Percentiles rank a stretch among this genome's conserved stretches.
Evolutionary conservation across 2,888 invertebrate genomes (phyloP).

Genomic region (Petrolisthes cinctipes): DNA sequence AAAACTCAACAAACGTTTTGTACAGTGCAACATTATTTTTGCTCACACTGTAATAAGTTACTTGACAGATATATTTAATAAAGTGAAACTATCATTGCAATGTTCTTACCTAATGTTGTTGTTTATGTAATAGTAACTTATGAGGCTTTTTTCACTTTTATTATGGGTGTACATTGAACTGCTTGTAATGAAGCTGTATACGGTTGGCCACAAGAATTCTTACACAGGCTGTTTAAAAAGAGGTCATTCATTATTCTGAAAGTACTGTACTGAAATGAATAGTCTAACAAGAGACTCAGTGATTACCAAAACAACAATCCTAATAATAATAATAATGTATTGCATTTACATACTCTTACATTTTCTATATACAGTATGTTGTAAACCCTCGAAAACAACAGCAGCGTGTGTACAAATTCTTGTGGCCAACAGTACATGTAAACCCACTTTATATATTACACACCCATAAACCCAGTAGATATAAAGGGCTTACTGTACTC

Average conservation of each 20-base stretch:
- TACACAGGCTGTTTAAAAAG: neutral
- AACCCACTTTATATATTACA: too few relatives aligned
- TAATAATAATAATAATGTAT: too few relatives aligned
- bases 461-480: too few relatives aligned
- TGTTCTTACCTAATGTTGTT: conserved; percentile 17
- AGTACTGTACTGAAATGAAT: neutral
- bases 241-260: neutral
- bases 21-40: conserved; percentile 63
- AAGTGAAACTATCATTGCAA: conserved; percentile 57
- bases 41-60: conserved; percentile 63
- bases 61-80: conserved; percentile 63
- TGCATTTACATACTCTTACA: too few relatives aligned
- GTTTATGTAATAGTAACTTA: conserved; percentile 8
- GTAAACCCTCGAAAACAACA: too few relatives aligned
- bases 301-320: too few relatives aligned
- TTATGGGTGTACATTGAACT: neutral
- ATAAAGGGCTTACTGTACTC: too few relatives aligned
- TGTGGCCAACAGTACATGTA: too few relatives aligned
- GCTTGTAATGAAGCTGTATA: neutral
- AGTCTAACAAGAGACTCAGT: neutral
- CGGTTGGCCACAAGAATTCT: neutral
- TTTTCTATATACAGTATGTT: too few relatives aligned
- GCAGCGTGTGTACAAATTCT: too few relatives aligned
- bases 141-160: neutral
- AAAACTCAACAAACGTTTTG: conserved; percentile 57